phyloP scores from a whole-genome alignment of 2,113 vertebrate species.

The Hemicordylus capensis region DNA sequence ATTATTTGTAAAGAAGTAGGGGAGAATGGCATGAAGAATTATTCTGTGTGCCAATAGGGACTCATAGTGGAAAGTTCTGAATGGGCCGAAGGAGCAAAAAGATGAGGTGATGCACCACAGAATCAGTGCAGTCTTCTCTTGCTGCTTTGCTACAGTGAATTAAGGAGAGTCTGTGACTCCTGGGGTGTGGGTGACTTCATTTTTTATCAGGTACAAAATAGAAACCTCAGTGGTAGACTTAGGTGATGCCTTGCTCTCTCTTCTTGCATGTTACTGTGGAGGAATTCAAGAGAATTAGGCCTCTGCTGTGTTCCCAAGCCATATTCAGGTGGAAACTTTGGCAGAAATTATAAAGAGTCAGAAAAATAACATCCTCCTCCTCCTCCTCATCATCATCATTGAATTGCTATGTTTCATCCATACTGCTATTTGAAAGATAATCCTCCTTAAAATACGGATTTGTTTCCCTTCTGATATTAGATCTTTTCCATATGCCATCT shows the following conservation, averaged over 20 bases:
- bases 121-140: background rate
- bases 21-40: background rate
- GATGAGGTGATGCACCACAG: background rate
- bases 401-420: background rate
- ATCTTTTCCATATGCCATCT: constrained; percentile 1
- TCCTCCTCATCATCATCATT: too few relatives aligned
- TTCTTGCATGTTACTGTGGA: background rate
- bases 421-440: background rate
- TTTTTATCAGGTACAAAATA: background rate
- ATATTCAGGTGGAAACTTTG: background rate
- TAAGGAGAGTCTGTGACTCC: background rate
- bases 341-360: background rate
- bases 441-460: background rate
- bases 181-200: too few relatives aligned
- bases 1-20: constrained; percentile 5
- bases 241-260: background rate
- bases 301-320: too few relatives aligned
- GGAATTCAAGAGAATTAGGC: too few relatives aligned
- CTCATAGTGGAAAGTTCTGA: background rate
- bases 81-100: background rate
- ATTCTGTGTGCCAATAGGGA: background rate
- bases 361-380: background rate
- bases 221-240: background rate
- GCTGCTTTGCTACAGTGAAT: background rate
- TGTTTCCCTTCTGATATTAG: background rate